A percentile compares a stretch with the other conserved stretches of the same genome.
phyloP scores from a whole-genome alignment of 2,888 invertebrate species.

The Torymus aiolomorphi region DNA sequence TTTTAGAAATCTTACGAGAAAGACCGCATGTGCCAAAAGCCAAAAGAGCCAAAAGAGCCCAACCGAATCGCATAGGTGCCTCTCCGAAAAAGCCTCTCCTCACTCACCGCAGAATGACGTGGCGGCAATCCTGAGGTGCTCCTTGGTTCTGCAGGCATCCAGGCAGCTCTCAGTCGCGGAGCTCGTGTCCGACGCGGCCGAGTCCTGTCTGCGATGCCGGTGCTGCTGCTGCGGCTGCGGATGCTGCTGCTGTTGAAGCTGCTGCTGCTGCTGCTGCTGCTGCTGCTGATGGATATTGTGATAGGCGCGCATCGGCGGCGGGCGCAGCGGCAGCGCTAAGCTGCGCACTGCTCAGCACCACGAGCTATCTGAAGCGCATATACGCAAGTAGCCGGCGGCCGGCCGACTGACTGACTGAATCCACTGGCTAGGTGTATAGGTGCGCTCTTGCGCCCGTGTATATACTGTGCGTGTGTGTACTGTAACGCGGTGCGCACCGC shows the following conservation, averaged over 20 bases:
- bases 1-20: no score
- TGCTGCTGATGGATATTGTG: no score
- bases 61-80: no score
- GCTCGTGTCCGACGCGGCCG: background rate
- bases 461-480: no score
- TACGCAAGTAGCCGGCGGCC: background rate
- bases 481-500: no score
- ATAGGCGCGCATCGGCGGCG: background rate
- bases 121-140: constrained; percentile 50
- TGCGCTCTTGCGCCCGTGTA: no score
- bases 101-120: constrained; percentile 60
- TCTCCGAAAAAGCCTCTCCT: no score
- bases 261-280: background rate
- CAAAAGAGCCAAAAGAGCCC: no score
- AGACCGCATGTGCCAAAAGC: no score
- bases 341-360: background rate
- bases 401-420: background rate
- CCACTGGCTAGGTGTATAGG: no score
- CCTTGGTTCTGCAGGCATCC: constrained; percentile 58
- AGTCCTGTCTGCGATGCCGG: background rate
- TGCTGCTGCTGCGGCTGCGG: background rate
- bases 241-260: no score
- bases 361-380: no score
- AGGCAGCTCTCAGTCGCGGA: constrained; percentile 51
- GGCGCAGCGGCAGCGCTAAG: background rate